phyloP scores from a whole-genome alignment of 2,797 vertebrate species.

The Fringilla coelebs region DNA sequence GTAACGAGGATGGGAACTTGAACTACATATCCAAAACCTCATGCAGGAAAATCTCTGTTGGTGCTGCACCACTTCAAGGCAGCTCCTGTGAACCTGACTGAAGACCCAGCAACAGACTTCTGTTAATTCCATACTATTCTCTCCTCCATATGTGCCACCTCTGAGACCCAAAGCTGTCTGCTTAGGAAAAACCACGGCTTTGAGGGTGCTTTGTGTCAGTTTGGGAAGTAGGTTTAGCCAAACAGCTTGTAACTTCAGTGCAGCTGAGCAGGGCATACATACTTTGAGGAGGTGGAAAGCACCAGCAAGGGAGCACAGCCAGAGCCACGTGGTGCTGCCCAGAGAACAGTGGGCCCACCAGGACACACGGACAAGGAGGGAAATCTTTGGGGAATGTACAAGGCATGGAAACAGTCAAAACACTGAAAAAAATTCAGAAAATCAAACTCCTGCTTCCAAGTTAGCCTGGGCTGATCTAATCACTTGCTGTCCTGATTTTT shows the following conservation, averaged over 20 bases:
- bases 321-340: neutral
- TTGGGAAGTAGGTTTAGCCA: neutral
- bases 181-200: neutral
- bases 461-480: neutral
- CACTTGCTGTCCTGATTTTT: neutral
- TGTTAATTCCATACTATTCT: neutral
- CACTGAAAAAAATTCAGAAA: neutral
- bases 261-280: neutral
- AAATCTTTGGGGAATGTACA: neutral
- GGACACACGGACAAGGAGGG: neutral
- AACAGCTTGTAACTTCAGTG: rapidly evolving
- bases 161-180: neutral
- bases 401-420: neutral
- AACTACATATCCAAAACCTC: rapidly evolving
- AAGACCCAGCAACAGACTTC: neutral
- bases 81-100: neutral
- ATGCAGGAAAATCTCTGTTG: rapidly evolving
- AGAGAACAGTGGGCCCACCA: neutral
- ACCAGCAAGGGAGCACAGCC: neutral
- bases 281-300: neutral
- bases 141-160: neutral
- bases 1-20: neutral
- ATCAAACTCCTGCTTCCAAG: neutral
- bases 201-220: neutral
- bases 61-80: neutral